Base-by-base conservation (phyloP, 64 coral and sea anemone species). In the Actinia equina region DNA sequence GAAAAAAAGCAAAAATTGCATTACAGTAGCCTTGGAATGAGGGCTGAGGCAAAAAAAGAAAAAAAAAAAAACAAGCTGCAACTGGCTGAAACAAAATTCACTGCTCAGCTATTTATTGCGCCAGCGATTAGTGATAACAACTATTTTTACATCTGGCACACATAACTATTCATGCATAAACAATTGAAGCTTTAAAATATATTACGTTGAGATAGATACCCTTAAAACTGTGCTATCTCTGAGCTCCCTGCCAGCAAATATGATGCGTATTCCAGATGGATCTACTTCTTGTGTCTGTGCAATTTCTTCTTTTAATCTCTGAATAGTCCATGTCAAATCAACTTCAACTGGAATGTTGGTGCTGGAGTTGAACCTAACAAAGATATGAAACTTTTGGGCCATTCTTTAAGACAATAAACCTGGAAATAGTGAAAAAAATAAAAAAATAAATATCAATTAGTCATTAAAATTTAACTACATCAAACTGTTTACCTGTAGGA, bases 171-270 rank as follows among this genome's bases (percentile, higher is more conserved):
- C 30, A 37, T 37, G 30, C 30, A 37, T 37, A 37, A 37, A 37
- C 30, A 37, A 37, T 37, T 37, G 30, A 37, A 37, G 30, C 30
- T 37, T 37, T 37, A 37, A 37, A 37, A 37, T 37, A 37, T 37
- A 37, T 37, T 37, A 37, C 30, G 30, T 37, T 37, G 30, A 37
- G 30, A 37, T 37, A 37, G 30, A 37, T 37, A 96, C 94, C 88
- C 86, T 77, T 30, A 96, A 77, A 78, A 60, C 37, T 7, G 90
- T 63, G n/a, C 87, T 76, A 88, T 96, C 91, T 57, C 79, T 93
- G 2, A 96, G 91, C 77, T 96, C 91, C 86, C 84, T 61, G 10
- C 94, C 94, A 77, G 94, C 94, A 88, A 96, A 96, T 56, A 96
- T 93, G 22, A 96, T 96, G 85, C 91, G 62, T 59, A 96, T 90